Percentiles rank a stretch among this genome's conserved stretches.
Evolutionary conservation across 1,140 invertebrate genomes (phyloP).

Genomic region (Trichomalopsis sarcophagae): DNA sequence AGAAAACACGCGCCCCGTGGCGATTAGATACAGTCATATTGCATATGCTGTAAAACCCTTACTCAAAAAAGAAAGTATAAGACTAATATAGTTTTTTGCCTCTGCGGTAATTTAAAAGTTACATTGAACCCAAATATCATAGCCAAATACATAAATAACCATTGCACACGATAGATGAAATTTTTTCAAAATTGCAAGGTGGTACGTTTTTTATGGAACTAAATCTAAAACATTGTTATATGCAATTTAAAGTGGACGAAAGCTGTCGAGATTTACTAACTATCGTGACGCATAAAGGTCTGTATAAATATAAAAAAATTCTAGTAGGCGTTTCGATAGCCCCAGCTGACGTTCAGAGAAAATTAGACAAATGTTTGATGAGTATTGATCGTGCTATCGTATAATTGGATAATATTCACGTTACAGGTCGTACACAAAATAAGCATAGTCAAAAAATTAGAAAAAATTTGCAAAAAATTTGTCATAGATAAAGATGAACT

Average conservation of each 20-base stretch:
- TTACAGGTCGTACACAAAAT: not conserved
- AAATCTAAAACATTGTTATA: constrained; percentile 1
- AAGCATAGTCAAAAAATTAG: not conserved
- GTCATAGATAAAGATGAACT: constrained; percentile 59
- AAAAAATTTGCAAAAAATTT: constrained; percentile 54
- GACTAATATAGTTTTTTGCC: not conserved
- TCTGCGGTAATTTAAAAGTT: constrained; percentile 16
- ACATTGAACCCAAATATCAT: not conserved
- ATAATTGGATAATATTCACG: not conserved
- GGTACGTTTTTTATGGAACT: not conserved
- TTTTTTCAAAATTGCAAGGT: constrained; percentile 10
- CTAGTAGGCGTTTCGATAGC: too few relatives aligned
- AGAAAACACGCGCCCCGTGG: not conserved
- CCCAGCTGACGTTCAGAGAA: too few relatives aligned
- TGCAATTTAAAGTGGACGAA: constrained; percentile 27
- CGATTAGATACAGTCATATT: constrained; percentile 8
- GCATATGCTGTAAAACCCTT: constrained; percentile 22
- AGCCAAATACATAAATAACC: constrained; percentile 19
- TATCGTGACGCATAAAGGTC: constrained; percentile 47
- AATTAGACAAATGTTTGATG: constrained; percentile 49
- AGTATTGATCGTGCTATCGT: constrained; percentile 36
- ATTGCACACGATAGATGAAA: constrained; percentile 11
- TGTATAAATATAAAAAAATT: too few relatives aligned
- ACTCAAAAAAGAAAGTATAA: constrained; percentile 1
- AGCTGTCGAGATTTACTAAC: not conserved